Evolutionary conservation across 2,888 invertebrate genomes (phyloP).

Genomic region (Rhagophthalmus giganteus): DNA sequence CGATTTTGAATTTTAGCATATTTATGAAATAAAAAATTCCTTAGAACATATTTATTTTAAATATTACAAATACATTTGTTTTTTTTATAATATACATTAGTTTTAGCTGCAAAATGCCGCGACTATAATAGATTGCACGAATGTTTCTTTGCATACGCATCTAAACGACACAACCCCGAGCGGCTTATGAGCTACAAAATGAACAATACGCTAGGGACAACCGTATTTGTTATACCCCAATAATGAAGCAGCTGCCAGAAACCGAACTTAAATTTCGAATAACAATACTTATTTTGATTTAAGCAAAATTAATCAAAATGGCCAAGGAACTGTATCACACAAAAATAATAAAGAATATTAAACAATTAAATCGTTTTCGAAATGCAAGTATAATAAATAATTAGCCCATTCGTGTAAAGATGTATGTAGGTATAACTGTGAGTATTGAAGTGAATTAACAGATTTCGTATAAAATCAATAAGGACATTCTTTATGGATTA

Average conservation of each 20-base stretch:
- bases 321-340: neutral
- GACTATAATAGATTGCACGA: constrained; percentile 53
- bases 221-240: constrained; percentile 21
- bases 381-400: neutral
- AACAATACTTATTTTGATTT: constrained; percentile 16
- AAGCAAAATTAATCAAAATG: constrained; percentile 11
- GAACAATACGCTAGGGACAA: constrained; percentile 24
- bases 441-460: constrained; percentile 17
- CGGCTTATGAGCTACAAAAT: constrained; percentile 27
- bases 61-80: constrained; percentile 54
- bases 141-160: constrained; percentile 43
- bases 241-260: constrained; percentile 24
- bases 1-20: too few relatives aligned
- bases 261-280: constrained; percentile 22
- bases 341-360: neutral
- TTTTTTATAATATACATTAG: constrained; percentile 49
- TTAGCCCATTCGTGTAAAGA: constrained; percentile 20
- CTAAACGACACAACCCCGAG: constrained; percentile 29
- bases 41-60: constrained; percentile 54
- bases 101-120: constrained; percentile 50
- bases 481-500: too few relatives aligned
- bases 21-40: neutral
- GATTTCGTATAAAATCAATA: too few relatives aligned
- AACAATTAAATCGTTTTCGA: neutral
- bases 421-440: neutral